Conservation (phyloP, 2,113 vertebrate species). For the Illadopsis cleaveri region DNA sequence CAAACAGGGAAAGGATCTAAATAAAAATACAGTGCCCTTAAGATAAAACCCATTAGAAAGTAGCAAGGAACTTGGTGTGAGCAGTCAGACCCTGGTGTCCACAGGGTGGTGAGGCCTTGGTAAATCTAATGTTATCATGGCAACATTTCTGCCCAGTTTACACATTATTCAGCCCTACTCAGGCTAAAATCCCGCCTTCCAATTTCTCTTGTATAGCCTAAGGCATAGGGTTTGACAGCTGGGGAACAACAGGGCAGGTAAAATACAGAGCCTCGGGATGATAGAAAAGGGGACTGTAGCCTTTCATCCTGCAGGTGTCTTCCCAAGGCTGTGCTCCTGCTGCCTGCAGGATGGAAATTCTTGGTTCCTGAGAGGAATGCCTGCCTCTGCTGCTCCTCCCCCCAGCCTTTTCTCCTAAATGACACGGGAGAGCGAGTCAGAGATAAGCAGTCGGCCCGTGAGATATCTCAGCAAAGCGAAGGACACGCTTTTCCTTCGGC, state of each 20-base stretch:
- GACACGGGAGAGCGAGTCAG: not conserved
- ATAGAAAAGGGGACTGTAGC: not conserved
- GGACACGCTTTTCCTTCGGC: not conserved
- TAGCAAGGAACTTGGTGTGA: not conserved
- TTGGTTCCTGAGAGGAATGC: not conserved
- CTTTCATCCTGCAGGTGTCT: accelerated
- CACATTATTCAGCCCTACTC: not conserved
- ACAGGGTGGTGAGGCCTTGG: not conserved
- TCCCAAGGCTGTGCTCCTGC: not conserved
- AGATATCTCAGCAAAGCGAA: not conserved
- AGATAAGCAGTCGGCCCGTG: not conserved
- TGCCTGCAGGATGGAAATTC: not conserved
- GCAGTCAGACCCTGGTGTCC: not conserved
- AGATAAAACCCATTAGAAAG: not conserved
- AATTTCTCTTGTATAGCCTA: not conserved
- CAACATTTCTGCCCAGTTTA: not conserved
- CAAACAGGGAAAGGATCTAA: not conserved
- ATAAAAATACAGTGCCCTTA: not conserved
- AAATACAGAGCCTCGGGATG: not conserved
- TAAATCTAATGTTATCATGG: not conserved
- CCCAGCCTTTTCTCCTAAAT: not conserved
- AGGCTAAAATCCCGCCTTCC: not conserved
- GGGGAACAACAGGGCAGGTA: not conserved
- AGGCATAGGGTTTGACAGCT: not conserved
- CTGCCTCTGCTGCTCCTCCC: not conserved